Evolutionary conservation across 2,797 vertebrate genomes (phyloP).

Genomic region (Buphagus erythrorhynchus): DNA sequence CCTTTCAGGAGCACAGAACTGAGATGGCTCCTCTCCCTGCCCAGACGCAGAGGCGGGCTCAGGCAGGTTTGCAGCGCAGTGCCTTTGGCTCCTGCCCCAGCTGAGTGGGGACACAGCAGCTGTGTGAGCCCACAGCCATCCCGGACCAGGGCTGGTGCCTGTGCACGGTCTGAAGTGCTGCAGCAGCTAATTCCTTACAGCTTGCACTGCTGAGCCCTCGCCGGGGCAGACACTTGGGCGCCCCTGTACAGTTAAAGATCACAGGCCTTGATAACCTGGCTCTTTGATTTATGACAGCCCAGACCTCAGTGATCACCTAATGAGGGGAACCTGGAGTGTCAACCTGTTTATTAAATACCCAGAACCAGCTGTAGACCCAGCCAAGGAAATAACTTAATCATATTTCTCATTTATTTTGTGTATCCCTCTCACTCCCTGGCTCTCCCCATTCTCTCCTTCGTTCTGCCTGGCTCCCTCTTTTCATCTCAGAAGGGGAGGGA

Average conservation of each 20-base stretch:
- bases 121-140: not conserved
- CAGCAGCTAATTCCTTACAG: slow-evolving; percentile 89
- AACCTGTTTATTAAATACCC: slow-evolving; percentile 99
- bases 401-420: slow-evolving; percentile 80
- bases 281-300: slow-evolving; percentile 92
- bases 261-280: slow-evolving; percentile 95
- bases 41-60: rapidly evolving
- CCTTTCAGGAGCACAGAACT: not conserved
- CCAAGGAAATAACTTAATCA: slow-evolving; percentile 78
- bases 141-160: not conserved
- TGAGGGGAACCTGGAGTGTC: slow-evolving; percentile 94
- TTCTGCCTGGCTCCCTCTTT: slow-evolving; percentile 74
- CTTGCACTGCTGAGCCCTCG: slow-evolving; percentile 86
- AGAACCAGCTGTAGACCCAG: slow-evolving; percentile 88
- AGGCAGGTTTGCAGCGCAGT: not conserved
- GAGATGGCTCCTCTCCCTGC: not conserved
- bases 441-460: slow-evolving; percentile 33
- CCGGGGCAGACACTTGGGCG: slow-evolving; percentile 95
- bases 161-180: slow-evolving; percentile 5
- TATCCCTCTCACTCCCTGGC: not conserved
- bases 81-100: not conserved
- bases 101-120: not conserved
- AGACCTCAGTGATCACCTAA: slow-evolving; percentile 92
- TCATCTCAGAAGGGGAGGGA: slow-evolving; percentile 74
- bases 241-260: slow-evolving; percentile 95